Base-by-base conservation (phyloP, 2,888 invertebrate species). In the Chalcis sispes region DNA sequence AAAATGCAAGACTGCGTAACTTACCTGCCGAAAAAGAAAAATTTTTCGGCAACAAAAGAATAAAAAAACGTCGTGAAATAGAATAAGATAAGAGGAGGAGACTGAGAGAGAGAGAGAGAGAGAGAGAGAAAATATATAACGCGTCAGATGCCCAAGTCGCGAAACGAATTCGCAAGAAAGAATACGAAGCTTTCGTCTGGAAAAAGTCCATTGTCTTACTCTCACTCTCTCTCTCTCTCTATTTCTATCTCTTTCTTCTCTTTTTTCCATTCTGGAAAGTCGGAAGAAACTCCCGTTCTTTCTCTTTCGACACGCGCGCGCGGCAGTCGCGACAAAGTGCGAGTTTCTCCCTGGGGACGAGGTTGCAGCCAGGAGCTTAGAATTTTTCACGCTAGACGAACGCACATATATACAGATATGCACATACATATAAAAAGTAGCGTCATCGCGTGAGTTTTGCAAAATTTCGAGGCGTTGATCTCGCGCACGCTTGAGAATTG, bases 401-500 rank as follows among this genome's bases (percentile, higher is more conserved):
- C 62, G 66, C 73, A 50, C 65, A 50, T n/a, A n/a, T n/a, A n/a
- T n/a, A n/a, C n/a, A n/a, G n/a, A n/a, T n/a, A n/a, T n/a, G n/a
- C n/a, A n/a, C n/a, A n/a, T n/a, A n/a, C n/a, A n/a, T n/a, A n/a
- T n/a, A n/a, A n/a, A n/a, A n/a, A n/a, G n/a, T n/a, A n/a, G n/a
- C n/a, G n/a, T n/a, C n/a, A n/a, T n/a, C n/a, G n/a, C n/a, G n/a
- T n/a, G n/a, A n/a, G n/a, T n/a, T n/a, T n/a, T n/a, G n/a, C n/a
- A n/a, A n/a, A 65, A 75, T 67, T 72, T 75, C 65, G 42, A 52
- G 65, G 42, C 67, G 48, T 50, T 67, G 76, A 77, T 79, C 75
- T 81, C 74, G 61, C 59, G 32, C 59, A 78, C 76, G 77, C 72
- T 72, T 65, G 79, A 79, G 82, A 84, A 85, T 84, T 85, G 83